Evolutionary conservation across 2,888 invertebrate genomes (phyloP).

Genomic region (Spialia ferax): DNA sequence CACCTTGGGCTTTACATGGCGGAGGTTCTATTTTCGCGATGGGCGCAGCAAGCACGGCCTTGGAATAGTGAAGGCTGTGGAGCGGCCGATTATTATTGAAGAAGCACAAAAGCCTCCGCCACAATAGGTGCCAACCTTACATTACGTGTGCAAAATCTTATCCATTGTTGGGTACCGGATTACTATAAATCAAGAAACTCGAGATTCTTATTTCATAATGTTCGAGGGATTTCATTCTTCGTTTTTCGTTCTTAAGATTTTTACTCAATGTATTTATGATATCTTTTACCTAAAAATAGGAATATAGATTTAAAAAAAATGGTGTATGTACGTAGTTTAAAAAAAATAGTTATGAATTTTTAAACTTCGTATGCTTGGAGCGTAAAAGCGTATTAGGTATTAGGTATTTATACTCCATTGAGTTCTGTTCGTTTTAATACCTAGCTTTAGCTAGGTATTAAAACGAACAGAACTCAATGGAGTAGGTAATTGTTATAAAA

Average conservation of each 20-base stretch:
- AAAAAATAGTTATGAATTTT: no score
- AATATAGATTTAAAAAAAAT: not conserved
- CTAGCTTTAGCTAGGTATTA: no score
- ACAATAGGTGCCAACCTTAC: constrained; percentile 8
- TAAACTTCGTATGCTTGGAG: no score
- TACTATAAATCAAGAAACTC: not conserved
- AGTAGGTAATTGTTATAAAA: not conserved
- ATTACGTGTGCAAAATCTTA: constrained; percentile 6
- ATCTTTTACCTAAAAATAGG: not conserved
- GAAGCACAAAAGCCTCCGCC: constrained; percentile 22
- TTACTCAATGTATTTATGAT: not conserved
- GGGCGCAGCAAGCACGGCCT: constrained; percentile 47
- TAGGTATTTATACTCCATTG: no score
- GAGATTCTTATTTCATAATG: not conserved
- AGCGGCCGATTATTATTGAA: constrained; percentile 33
- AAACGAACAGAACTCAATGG: not conserved
- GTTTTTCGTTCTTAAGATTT: not conserved
- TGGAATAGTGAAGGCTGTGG: constrained; percentile 33
- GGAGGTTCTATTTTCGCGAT: constrained; percentile 40
- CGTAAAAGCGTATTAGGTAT: no score
- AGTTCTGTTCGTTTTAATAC: no score
- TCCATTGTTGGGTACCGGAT: not conserved
- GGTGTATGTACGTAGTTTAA: no score
- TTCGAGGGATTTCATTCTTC: not conserved
- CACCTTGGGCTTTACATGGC: constrained; percentile 48